phyloP scores from a whole-genome alignment of 2,888 invertebrate genomes.

The Sericinus montela region DNA sequence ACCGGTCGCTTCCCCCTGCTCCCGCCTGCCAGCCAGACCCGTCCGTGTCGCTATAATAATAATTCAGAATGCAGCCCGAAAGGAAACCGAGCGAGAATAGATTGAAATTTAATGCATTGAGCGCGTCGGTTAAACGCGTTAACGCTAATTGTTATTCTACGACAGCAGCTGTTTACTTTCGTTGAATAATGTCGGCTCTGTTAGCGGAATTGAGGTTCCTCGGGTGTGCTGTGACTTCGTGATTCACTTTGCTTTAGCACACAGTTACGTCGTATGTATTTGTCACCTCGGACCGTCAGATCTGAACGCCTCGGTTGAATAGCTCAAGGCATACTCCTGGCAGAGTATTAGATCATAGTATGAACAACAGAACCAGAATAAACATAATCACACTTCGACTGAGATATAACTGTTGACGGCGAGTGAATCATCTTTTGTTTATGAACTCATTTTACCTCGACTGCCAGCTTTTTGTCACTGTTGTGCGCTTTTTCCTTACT shows the following conservation, averaged over 20 bases:
- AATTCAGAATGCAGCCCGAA: slow-evolving; percentile 71
- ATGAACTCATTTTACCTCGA: slow-evolving; percentile 11
- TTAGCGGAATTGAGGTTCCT: slow-evolving; percentile 52
- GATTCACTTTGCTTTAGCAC: slow-evolving; percentile 46
- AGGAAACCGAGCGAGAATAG: slow-evolving; percentile 73
- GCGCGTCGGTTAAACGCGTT: slow-evolving; percentile 56
- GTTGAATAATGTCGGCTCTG: slow-evolving; percentile 55
- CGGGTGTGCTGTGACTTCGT: slow-evolving; percentile 39
- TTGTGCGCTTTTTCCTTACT: background rate
- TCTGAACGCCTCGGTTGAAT: background rate
- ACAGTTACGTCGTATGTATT: slow-evolving; percentile 16
- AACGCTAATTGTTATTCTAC: slow-evolving; percentile 69
- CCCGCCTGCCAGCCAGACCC: slow-evolving; percentile 61
- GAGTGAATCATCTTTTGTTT: slow-evolving; percentile 21
- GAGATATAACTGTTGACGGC: slow-evolving; percentile 9
- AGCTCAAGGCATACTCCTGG: too few species aligned
- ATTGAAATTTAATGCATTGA: slow-evolving; percentile 73
- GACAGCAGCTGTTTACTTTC: slow-evolving; percentile 73
- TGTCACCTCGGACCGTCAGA: slow-evolving; percentile 6
- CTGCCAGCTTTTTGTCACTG: slow-evolving; percentile 1
- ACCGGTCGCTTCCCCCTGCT: slow-evolving; percentile 61
- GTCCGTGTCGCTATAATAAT: slow-evolving; percentile 68
- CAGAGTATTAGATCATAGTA: background rate
- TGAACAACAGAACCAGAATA: slow-evolving; percentile 5
- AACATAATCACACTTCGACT: slow-evolving; percentile 2